phyloP scores from a whole-genome alignment of 2,797 vertebrate species.

The Alcedo atthis region DNA sequence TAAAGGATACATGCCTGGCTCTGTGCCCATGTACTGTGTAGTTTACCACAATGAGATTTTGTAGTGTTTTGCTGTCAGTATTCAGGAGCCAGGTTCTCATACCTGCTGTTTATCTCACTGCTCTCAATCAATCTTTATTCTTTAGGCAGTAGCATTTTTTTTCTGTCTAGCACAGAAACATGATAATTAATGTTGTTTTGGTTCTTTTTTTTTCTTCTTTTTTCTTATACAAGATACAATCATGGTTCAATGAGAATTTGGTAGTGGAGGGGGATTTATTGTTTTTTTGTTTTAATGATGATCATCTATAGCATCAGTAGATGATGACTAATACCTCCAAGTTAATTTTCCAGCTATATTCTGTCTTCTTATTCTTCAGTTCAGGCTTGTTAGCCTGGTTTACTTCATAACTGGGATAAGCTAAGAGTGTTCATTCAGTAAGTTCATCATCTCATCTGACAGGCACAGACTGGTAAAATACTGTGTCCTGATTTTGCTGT shows the following conservation, averaged over 20 bases:
- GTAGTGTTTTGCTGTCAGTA: not conserved
- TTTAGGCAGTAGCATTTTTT: not conserved
- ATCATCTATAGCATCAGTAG: not conserved
- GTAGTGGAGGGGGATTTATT: not conserved
- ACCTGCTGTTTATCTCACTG: not conserved
- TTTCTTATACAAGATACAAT: not conserved
- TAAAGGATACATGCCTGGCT: slow-evolving; percentile 21
- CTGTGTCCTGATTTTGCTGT: not conserved
- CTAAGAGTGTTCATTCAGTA: not conserved
- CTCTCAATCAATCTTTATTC: not conserved
- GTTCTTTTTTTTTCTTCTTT: not conserved
- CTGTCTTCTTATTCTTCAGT: not conserved
- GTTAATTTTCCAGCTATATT: not conserved
- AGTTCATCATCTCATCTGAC: not conserved
- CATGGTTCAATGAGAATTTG: not conserved
- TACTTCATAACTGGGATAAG: not conserved
- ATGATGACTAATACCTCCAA: not conserved
- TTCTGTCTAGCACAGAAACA: not conserved
- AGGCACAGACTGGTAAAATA: not conserved
- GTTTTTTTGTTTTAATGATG: not conserved
- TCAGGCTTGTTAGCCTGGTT: not conserved
- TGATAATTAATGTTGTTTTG: not conserved
- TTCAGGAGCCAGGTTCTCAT: not conserved
- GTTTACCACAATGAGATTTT: not conserved
- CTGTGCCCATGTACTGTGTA: not conserved